phyloP scores from a whole-genome alignment of 2,797 vertebrate genomes.

The Odontamblyopus lacepedii region DNA sequence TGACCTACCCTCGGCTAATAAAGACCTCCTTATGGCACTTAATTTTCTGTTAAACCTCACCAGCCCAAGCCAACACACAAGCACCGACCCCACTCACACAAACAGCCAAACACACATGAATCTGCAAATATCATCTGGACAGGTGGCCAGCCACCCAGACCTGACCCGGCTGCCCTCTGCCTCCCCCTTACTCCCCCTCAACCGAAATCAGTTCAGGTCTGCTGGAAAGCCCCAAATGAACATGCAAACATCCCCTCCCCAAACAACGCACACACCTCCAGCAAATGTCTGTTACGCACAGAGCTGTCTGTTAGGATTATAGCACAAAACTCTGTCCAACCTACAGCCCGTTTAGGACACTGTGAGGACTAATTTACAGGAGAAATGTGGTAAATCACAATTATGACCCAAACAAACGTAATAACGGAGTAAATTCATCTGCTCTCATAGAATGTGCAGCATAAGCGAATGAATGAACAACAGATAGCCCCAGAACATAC shows the following conservation, averaged over 20 bases:
- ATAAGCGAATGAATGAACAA: background rate
- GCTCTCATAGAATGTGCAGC: background rate
- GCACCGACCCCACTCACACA: constrained; percentile 28
- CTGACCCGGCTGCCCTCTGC: constrained; percentile 68
- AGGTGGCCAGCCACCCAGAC: constrained; percentile 82
- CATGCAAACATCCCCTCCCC: constrained; percentile 42
- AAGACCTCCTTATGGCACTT: constrained; percentile 69
- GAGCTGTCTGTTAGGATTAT: constrained; percentile 72
- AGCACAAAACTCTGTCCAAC: constrained; percentile 42
- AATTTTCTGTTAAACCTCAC: constrained; percentile 62
- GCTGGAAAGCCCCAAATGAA: constrained; percentile 77
- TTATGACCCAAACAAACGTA: constrained; percentile 1
- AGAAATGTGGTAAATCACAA: background rate
- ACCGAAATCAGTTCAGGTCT: constrained; percentile 76
- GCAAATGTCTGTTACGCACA: constrained; percentile 74
- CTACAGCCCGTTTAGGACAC: constrained; percentile 35
- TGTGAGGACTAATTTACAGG: background rate
- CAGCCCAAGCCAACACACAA: constrained; percentile 10
- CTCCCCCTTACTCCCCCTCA: constrained; percentile 42
- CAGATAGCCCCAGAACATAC: background rate
- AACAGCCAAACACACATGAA: constrained; percentile 46
- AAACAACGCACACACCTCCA: constrained; percentile 43
- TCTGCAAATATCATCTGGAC: constrained; percentile 77
- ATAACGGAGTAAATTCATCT: background rate
- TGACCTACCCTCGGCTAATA: constrained; percentile 51